Base-by-base conservation (phyloP, 2,888 invertebrate species). In the Eudasyphora cyanicolor region DNA sequence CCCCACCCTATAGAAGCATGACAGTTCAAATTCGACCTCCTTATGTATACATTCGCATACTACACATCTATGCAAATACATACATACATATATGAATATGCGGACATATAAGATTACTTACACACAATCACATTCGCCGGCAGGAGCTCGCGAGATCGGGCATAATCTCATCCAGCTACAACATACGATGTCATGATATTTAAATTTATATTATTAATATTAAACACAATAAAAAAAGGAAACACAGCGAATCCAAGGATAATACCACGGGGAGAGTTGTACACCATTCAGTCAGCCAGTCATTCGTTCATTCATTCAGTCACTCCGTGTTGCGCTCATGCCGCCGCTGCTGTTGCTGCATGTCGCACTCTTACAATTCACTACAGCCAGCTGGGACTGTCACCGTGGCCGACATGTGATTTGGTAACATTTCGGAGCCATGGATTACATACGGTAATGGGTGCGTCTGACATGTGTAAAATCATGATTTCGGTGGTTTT, bases 141-240 rank as follows among this genome's bases (percentile, higher is more conserved):
- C n/a, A n/a, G n/a, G n/a, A n/a, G n/a, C n/a, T n/a, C n/a, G n/a
- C n/a, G n/a, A n/a, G n/a, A n/a, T n/a, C n/a, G n/a, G n/a, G n/a
- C n/a, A n/a, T n/a, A n/a, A n/a, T n/a, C n/a, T n/a, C n/a, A n/a
- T n/a, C n/a, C n/a, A n/a, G n/a, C n/a, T n/a, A n/a, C 57, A 60
- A n/a, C 67, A 42, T 12, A 42, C 38, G 12, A 42, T 24, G 21
- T 14, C 24, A 21, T 67, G 67, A 67, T 67, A 67, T 67, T 67
- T 67, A 38, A 67, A 67, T 67, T 67, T 67, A 67, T 67, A 67
- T 67, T 67, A 67, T 38, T 67, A 67, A 67, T 67, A 67, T 67
- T 67, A 67, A 67, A 67, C 42, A 38, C 67, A 67, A 67, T 67
- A 67, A 67, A 67, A 42, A 67, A 4, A 64, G 2, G 29, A 3